Evolutionary conservation across 2,113 vertebrate species (phyloP), one percentile per base, ranked within the genome.

Genomic region (Brevimyrus niger): DNA sequence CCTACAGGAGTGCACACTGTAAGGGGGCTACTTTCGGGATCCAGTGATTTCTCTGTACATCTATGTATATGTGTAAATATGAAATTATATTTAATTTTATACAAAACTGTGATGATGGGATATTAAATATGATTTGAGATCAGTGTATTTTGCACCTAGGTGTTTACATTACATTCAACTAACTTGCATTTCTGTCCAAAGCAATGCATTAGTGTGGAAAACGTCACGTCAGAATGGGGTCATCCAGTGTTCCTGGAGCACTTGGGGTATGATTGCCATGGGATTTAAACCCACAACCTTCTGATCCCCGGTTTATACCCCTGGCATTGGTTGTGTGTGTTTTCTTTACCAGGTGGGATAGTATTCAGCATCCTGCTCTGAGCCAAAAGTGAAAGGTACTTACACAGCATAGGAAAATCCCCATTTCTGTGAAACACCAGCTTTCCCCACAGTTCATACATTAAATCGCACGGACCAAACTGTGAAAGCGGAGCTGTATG

Each of bases 11-110:
- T 42, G 35, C 3, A 76, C n/a, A 15, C 8, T 87, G 10, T 11
- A 50, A 23, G 58, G 19, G 42, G 58, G 19, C 5, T 87, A 3
- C 51, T 27, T 47, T 10, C 13, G 3, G 11, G 23, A 27, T 87
- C 65, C 27, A 87, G 93, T 92, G 87, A 69, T 90, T 90, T 80
- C 10, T 92, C 94, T 94, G 92, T 92, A 90, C 86, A 84, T 89
- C 48, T 85, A 61, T 90, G 87, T 86, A 89, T 83, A 87, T 87
- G 80, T 86, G 65, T 91, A 89, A 89, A 91, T 61, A 61, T 87
- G 90, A 44, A 89, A 93, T 92, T 94, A 95, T 96, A 97, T 96
- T 97, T 97, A 97, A 97, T 97, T 96, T 96, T 97, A 85, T 93
- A 94, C 88, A 58, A 87, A 89, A 88, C 83, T 42, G 92, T 90